Percentiles rank a stretch among this genome's conserved stretches.
Evolutionary conservation across 2,113 vertebrate species (phyloP).

Genomic region (Natator depressus): DNA sequence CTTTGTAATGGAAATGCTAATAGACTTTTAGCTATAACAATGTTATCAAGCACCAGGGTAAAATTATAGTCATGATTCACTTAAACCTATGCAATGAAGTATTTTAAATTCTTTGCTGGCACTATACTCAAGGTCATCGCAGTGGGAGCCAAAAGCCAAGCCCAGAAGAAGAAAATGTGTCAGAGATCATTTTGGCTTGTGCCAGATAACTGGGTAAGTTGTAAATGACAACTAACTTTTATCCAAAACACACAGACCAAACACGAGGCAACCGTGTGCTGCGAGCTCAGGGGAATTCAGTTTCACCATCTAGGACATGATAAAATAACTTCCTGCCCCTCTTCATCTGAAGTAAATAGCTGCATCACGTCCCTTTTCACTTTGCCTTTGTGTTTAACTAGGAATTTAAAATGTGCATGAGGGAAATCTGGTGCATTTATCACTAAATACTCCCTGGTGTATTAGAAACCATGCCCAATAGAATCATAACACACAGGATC

Average conservation of each 20-base stretch:
- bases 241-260: conserved; percentile 20
- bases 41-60: not conserved
- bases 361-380: conserved; percentile 22
- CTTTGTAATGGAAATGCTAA: not conserved
- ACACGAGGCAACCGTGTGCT: not conserved
- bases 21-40: not conserved
- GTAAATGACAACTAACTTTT: conserved; percentile 29
- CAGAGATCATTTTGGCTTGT: conserved; percentile 19
- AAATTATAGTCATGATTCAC: not conserved
- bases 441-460: not conserved
- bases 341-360: not conserved
- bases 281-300: conserved; percentile 15
- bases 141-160: conserved; percentile 23
- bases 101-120: conserved; percentile 37
- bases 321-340: not conserved
- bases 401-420: conserved; percentile 1
- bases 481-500: not conserved
- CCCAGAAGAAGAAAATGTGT: not conserved
- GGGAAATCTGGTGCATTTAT: conserved; percentile 17
- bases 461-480: not conserved
- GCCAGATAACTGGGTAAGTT: conserved; percentile 31
- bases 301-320: conserved; percentile 4
- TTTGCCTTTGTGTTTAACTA: conserved; percentile 37
- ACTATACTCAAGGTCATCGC: conserved; percentile 35
- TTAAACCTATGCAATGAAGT: conserved; percentile 29